Conservation (phyloP, 2,797 vertebrate genomes). For the Limnodromus scolopaceus region DNA sequence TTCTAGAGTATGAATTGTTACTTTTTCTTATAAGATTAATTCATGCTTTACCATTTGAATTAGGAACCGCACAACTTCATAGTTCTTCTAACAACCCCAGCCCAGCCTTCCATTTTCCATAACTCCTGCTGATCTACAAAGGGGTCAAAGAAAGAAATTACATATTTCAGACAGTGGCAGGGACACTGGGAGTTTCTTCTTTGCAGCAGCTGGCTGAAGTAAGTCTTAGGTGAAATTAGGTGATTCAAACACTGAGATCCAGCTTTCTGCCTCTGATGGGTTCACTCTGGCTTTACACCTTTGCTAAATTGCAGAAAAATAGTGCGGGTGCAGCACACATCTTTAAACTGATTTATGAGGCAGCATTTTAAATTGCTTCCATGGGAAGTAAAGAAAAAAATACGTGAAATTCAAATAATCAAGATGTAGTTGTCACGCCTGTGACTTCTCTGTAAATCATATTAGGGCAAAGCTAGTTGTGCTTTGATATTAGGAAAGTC, state of each 20-base stretch:
- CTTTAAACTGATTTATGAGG: neutral
- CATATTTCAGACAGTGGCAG: accelerated
- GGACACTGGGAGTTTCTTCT: neutral
- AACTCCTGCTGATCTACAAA: neutral
- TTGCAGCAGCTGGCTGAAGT: neutral
- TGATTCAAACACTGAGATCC: neutral
- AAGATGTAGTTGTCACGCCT: neutral
- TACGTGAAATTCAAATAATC: neutral
- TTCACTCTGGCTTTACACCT: neutral
- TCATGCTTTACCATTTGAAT: neutral
- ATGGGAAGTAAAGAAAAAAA: neutral
- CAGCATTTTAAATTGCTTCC: neutral
- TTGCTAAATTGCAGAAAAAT: neutral
- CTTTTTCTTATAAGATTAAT: neutral
- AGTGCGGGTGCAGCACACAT: neutral
- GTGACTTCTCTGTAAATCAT: neutral
- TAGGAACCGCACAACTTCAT: neutral
- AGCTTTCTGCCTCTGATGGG: neutral
- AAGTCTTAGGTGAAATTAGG: neutral
- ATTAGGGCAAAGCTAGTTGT: neutral
- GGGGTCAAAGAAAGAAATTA: neutral
- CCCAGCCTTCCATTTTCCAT: neutral
- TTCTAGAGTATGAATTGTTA: neutral
- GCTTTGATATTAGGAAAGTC: neutral
- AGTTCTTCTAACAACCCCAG: neutral